A percentile compares a stretch with the other conserved stretches of the same genome.
Evolutionary conservation across 1,140 invertebrate genomes (phyloP).

Genomic region (Akabosia matsudoensis): DNA sequence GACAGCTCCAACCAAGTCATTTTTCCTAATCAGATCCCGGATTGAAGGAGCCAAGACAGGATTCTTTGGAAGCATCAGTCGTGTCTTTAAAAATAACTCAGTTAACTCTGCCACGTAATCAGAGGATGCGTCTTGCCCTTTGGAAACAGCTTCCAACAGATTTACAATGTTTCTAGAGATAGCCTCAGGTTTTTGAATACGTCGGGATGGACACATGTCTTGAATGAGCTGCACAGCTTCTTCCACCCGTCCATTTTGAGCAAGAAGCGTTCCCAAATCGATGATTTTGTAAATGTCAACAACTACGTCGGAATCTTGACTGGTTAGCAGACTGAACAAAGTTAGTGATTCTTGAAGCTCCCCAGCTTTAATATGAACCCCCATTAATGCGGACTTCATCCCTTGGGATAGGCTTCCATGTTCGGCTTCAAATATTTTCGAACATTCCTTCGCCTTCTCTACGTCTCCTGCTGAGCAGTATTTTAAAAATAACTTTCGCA

Average conservation of each 20-base stretch:
- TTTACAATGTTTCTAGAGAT: constrained; percentile 1
- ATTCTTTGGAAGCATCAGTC: constrained; percentile 7
- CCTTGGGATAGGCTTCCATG: constrained; percentile 12
- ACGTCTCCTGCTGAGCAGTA: constrained; percentile 32
- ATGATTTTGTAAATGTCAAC: constrained; percentile 30
- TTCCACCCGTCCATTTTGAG: neutral
- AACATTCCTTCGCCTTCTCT: constrained; percentile 17
- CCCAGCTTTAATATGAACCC: constrained; percentile 16
- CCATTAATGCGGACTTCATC: constrained; percentile 30
- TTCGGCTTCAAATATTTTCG: constrained; percentile 25
- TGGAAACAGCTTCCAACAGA: constrained; percentile 15
- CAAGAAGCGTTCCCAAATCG: constrained; percentile 31
- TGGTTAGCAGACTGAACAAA: neutral
- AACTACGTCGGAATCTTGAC: neutral
- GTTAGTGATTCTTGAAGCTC: constrained; percentile 9
- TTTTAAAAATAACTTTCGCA: constrained; percentile 31
- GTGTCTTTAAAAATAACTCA: constrained; percentile 11
- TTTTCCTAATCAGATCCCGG: constrained; percentile 13
- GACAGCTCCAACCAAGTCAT: constrained; percentile 7
- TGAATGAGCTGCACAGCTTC: constrained; percentile 7
- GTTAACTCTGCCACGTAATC: neutral
- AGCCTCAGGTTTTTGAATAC: neutral
- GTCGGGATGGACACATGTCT: neutral
- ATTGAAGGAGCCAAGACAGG: constrained; percentile 28
- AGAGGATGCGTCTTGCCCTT: neutral